Base-by-base conservation (phyloP, 2,113 vertebrate species). In the Actenoides hombroni region DNA sequence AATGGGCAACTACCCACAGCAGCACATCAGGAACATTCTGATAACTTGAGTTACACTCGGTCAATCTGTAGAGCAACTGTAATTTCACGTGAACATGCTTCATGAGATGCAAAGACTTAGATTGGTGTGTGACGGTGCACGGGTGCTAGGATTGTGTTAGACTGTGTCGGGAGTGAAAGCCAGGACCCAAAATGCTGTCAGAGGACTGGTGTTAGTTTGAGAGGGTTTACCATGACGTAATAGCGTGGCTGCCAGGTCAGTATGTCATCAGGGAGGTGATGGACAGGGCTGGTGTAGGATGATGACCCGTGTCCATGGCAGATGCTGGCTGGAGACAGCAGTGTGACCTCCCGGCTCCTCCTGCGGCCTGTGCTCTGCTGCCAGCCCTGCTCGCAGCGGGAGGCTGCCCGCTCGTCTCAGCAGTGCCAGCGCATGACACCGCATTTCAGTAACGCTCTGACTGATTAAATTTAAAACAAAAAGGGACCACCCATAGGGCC, bases 11-110 rank as follows among this genome's bases (percentile, higher is more conserved):
- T 12, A 20, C 31, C 14, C 37, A 4, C 6, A 4, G 75, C 14
- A 15, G 37, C 53, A 5, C 11, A 4, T 16, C 6, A 6, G 42
- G n/a, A 49, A 10, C 5, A 0, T 1, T 6, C 5, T 0, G 0
- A 19, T 42, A 33, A 63, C 28, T 10, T 0, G 67, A 46, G 35
- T 51, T 71, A 29, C 48, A 40, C 67, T 28, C 46, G 1, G 33
- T 13, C 1, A 3, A 4, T 26, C 56, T 42, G 37, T 8, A 48
- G 13, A 31, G 24, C 21, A n/a, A 90, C 49, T 11, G 2, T 19
- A 31, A 4, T 17, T 23, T 42, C 54, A 25, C 37, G 11, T 29
- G 9, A 5, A 31, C 28, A 3, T 3, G 7, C 39, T 29, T 31
- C 16, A 4, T 0, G 49, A n/a, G 39, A 23, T 15, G 48, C 5